A percentile compares a stretch with the other conserved stretches of the same genome.
phyloP scores from a whole-genome alignment of 30 jellyfish, hydroid and myxozoan genomes.

The Aurelia coerulea region DNA sequence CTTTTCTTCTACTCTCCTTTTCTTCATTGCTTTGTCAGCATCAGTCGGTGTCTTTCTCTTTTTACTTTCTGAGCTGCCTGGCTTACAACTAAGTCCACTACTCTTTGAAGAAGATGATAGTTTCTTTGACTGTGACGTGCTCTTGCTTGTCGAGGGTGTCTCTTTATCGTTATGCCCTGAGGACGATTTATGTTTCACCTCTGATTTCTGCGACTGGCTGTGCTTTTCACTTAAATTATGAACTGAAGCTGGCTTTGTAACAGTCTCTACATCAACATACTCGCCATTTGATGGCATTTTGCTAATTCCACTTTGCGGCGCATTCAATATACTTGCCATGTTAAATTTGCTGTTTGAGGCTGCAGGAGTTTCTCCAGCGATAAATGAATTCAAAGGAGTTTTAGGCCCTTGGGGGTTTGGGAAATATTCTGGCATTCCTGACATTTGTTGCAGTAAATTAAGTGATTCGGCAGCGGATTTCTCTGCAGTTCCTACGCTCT shows the following conservation, averaged over 20 bases:
- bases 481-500: conserved; percentile 40
- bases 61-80: conserved; percentile 3
- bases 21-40: conserved; percentile 43
- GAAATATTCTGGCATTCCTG: conserved; percentile 26
- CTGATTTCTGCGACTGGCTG: conserved; percentile 16
- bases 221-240: not conserved
- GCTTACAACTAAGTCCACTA: not conserved
- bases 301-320: not conserved
- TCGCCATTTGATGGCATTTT: conserved; percentile 13
- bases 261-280: conserved; percentile 20
- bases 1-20: conserved; percentile 57
- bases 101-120: not conserved
- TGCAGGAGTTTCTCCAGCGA: conserved; percentile 5
- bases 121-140: conserved; percentile 23
- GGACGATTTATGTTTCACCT: conserved; percentile 7
- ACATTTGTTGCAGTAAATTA: conserved; percentile 60
- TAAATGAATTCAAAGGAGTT: conserved; percentile 56
- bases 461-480: conserved; percentile 71
- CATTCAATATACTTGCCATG: conserved; percentile 40
- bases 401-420: conserved; percentile 53
- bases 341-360: not conserved
- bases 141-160: conserved; percentile 10
- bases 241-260: not conserved
- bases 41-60: conserved; percentile 56
- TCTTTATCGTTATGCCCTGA: not conserved